These are phyloP conservation scores for Sinocyclocheilus maitianheensis DNA, from an alignment of 2,113 vertebrate species.

Conservation along the genomic window DNA sequence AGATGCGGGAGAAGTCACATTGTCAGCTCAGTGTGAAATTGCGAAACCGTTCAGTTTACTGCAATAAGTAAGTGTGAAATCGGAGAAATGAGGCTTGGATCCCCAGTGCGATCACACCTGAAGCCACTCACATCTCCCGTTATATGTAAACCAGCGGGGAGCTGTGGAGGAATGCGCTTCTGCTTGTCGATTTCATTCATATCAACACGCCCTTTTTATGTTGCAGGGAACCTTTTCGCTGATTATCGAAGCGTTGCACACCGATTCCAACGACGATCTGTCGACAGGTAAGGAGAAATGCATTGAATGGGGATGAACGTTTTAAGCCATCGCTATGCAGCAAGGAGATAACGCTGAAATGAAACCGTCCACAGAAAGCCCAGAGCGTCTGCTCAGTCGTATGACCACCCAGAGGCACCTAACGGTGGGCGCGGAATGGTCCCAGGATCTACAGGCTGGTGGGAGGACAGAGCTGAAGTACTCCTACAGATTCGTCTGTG, in stretches of 20 bases:
- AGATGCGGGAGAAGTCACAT: conserved; percentile 74
- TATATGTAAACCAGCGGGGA: conserved; percentile 49
- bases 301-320: not conserved
- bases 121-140: conserved; percentile 59
- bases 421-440: conserved; percentile 96
- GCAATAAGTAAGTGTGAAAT: conserved; percentile 71
- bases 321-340: not conserved
- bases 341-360: conserved; percentile 19
- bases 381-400: conserved; percentile 91
- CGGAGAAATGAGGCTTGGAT: conserved; percentile 72
- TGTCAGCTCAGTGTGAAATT: conserved; percentile 76
- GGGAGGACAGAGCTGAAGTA: conserved; percentile 93
- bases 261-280: conserved; percentile 91
- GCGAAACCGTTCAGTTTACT: conserved; percentile 76
- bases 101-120: conserved; percentile 67
- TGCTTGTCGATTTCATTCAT: not conserved
- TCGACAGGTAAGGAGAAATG: conserved; percentile 84
- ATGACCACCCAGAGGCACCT: conserved; percentile 93
- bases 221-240: conserved; percentile 96
- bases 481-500: conserved; percentile 94
- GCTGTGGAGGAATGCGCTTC: not conserved
- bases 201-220: conserved; percentile 32
- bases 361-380: conserved; percentile 81
- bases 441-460: conserved; percentile 88
- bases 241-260: conserved; percentile 96